phyloP scores from a whole-genome alignment of 2,113 vertebrate species.

The Heptranchias perlo region DNA sequence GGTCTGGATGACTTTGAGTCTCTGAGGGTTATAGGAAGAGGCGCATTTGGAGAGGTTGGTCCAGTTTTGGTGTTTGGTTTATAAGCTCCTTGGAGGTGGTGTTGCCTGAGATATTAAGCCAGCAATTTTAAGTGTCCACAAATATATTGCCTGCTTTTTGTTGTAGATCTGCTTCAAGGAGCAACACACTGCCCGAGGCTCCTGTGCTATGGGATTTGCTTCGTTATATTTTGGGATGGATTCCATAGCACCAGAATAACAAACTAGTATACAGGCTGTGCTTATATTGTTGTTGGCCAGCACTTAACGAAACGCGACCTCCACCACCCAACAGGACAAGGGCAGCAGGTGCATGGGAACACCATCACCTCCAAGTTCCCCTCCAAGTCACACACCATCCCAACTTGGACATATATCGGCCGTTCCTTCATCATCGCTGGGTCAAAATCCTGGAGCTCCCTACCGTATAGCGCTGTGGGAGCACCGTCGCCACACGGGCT shows the following conservation, averaged over 20 bases:
- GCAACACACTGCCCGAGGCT: neutral
- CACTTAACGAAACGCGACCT: neutral
- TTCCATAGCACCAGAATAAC: neutral
- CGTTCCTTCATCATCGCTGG: neutral
- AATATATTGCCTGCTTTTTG: neutral
- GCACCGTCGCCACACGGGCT: too few species aligned
- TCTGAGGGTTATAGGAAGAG: conserved; percentile 92
- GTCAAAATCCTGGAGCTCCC: neutral
- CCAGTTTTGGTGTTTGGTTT: conserved; percentile 5
- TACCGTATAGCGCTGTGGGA: too few species aligned
- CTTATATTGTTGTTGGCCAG: neutral
- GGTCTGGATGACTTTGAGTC: conserved; percentile 96
- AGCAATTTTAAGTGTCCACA: neutral
- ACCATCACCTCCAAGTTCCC: neutral
- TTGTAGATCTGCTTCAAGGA: neutral
- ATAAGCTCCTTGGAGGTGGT: neutral
- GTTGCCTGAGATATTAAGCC: neutral
- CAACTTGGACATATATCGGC: neutral
- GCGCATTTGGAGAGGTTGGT: conserved; percentile 91
- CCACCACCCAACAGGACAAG: too few species aligned
- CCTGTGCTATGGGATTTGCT: neutral
- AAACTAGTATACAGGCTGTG: neutral
- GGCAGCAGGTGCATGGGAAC: neutral
- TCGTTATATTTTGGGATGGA: neutral
- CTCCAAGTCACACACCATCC: neutral